Conservation (phyloP, 2,113 vertebrate species). For the Scolopax mira region DNA sequence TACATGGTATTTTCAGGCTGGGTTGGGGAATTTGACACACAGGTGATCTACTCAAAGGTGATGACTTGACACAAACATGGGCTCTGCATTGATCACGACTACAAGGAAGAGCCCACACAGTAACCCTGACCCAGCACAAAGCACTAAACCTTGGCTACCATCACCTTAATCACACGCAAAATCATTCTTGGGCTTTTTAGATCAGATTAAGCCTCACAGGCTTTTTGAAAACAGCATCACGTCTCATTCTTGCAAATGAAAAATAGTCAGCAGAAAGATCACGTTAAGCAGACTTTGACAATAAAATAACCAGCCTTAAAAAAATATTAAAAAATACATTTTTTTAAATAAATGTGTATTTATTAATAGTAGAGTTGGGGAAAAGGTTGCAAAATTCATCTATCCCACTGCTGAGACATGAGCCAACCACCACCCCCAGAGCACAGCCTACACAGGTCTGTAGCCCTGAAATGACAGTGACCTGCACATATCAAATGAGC, state of each 20-base stretch:
- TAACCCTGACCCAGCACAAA: background rate
- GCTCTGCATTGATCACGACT: background rate
- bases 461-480: background rate
- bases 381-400: background rate
- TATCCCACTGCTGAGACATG: background rate
- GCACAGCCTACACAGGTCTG: background rate
- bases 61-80: background rate
- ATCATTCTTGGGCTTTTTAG: background rate
- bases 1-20: background rate
- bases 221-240: background rate
- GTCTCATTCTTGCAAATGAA: background rate
- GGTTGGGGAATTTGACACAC: background rate
- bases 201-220: background rate
- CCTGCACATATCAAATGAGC: background rate
- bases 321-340: background rate
- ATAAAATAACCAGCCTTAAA: background rate
- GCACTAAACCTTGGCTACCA: background rate
- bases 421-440: background rate
- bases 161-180: background rate
- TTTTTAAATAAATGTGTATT: too few relatives aligned
- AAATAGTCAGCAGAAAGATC: background rate
- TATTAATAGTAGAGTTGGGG: too few relatives aligned
- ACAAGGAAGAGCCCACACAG: background rate
- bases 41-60: fast-evolving
- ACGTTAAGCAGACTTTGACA: background rate